Evolutionary conservation across 2,888 invertebrate genomes (phyloP), one percentile per base, ranked within the genome.

Genomic region (Abscondita cerata): DNA sequence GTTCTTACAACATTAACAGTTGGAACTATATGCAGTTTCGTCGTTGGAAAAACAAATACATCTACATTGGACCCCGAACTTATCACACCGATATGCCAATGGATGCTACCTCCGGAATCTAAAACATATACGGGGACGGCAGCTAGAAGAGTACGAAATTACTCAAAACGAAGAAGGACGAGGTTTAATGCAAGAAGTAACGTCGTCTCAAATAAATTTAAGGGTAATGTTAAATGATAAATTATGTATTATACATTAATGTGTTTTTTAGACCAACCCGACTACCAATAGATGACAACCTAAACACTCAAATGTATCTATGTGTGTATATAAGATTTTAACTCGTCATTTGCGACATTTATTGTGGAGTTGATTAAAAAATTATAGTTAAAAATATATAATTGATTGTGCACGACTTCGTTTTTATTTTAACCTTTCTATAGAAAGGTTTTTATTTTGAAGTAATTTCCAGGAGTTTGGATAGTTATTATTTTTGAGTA

Each of bases 1-100:
- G 83, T 90, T 0, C 51, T 84, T 0, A 84, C 88, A 0, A 90
- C 90, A 0, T 73, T 93, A 15, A 57, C 86, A 0, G 88, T 92
- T 0, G 93, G 93, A 0, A 81, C 86, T 1, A 70, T 89, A 12
- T 87, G 89, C 25, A 87, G 87, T 62, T 84, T 86, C 68, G 64
- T 86, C 12, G 85, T 85, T 0, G 85, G 86, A 31, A 81, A 83
- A 36, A 81, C 78, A 2, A 80, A 85, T 70, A 70, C 84, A 9
- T 80, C 78, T 48, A 78, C 79, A 8, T 74, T 87, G n/a, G 85
- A 88, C 75, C 84, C 84, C 5, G 83, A 84, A 72, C 74, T 88
- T 15, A 81, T 88, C 46, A 87, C 87, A 4, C 87, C 88, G 1
- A 83, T 86, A 4, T 82, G 85, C 68, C 84, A 86, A 64, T 82